Evolutionary conservation across 2,888 invertebrate genomes (phyloP).

Genomic region (Brenthis hecate): DNA sequence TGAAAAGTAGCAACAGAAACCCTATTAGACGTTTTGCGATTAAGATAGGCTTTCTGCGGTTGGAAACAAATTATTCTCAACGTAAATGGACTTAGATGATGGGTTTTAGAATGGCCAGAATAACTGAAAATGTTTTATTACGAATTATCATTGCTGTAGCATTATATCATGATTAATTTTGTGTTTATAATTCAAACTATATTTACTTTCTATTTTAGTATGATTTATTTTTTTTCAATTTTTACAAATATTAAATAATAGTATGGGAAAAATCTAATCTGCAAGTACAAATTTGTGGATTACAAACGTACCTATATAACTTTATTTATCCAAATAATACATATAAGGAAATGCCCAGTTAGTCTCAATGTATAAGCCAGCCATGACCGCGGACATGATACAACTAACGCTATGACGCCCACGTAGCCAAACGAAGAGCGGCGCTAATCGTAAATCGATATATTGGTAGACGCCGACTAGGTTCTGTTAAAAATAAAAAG

Average conservation of each 20-base stretch:
- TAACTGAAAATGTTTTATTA: conserved; percentile 4
- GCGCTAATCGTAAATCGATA: conserved; percentile 60
- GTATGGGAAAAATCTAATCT: too few relatives aligned
- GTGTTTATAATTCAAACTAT: too few relatives aligned
- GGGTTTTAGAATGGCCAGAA: conserved; percentile 20
- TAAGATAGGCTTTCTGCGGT: conserved; percentile 39
- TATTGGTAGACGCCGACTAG: conserved; percentile 42
- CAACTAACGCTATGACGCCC: conserved; percentile 47
- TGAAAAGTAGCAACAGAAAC: conserved; percentile 39
- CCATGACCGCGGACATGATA: conserved; percentile 34
- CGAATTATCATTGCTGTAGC: background rate
- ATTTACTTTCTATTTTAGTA: too few relatives aligned
- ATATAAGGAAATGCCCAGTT: conserved; percentile 19
- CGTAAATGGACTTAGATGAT: conserved; percentile 34
- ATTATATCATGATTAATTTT: conserved; percentile 4
- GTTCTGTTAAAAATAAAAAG: conserved; percentile 1
- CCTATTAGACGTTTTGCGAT: conserved; percentile 39
- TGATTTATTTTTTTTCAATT: too few relatives aligned
- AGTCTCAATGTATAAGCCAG: conserved; percentile 2
- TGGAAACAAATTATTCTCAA: conserved; percentile 34
- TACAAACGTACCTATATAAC: background rate
- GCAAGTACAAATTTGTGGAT: too few relatives aligned
- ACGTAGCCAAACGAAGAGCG: conserved; percentile 49
- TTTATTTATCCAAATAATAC: conserved; percentile 6
- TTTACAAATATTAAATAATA: background rate